A percentile compares a stretch with the other conserved stretches of the same genome.
Conservation (phyloP, 1,140 invertebrate species). For the Helicoverpa armigera region DNA sequence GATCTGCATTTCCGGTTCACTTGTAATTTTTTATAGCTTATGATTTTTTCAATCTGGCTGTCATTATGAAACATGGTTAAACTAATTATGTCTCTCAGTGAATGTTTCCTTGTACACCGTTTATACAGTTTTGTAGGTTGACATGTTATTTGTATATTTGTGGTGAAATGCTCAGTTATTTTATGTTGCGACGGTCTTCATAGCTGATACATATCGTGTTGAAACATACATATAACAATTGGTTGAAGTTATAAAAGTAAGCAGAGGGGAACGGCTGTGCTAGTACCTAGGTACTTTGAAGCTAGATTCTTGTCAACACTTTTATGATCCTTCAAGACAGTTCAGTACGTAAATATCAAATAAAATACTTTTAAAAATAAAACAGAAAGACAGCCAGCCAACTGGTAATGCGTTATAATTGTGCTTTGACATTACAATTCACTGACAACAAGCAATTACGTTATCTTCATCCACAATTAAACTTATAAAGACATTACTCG, state of each 20-base stretch:
- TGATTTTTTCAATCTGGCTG: conserved; percentile 71
- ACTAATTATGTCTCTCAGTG: conserved; percentile 47
- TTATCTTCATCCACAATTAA: conserved; percentile 31
- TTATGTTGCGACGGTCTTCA: conserved; percentile 7
- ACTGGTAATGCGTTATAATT: background rate
- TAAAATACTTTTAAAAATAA: background rate
- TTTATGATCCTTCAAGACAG: conserved; percentile 10
- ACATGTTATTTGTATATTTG: conserved; percentile 38
- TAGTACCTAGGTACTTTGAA: background rate
- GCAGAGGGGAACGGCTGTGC: conserved; percentile 24
- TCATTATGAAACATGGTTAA: conserved; percentile 55
- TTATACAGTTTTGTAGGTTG: conserved; percentile 34
- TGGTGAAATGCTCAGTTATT: conserved; percentile 4
- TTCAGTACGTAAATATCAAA: background rate
- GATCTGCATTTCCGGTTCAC: conserved; percentile 82
- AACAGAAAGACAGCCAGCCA: background rate
- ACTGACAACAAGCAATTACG: conserved; percentile 31
- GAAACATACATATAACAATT: conserved; percentile 35
- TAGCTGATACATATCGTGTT: conserved; percentile 26
- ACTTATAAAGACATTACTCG: background rate
- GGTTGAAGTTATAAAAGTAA: conserved; percentile 39
- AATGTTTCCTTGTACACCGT: conserved; percentile 15
- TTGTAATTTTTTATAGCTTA: conserved; percentile 83
- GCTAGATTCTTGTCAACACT: conserved; percentile 27
- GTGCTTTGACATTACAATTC: conserved; percentile 1